Conservation (phyloP, 2,888 invertebrate species). For the Euzophera pinguis region DNA sequence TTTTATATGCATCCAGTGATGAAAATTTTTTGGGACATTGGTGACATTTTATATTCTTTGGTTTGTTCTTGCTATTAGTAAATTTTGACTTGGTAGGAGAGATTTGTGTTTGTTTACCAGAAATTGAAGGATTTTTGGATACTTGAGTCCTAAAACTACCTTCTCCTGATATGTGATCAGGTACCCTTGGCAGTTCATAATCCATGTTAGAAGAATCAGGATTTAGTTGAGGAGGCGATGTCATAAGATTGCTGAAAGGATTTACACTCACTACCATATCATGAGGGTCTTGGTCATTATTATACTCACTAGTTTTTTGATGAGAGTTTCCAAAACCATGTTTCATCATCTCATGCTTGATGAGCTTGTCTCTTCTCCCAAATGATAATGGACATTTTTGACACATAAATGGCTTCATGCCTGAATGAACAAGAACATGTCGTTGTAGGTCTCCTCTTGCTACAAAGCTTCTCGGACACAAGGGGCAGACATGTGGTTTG, state of each 20-base stretch:
- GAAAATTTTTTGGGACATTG: slow-evolving; percentile 74
- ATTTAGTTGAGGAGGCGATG: slow-evolving; percentile 56
- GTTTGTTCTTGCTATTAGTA: slow-evolving; percentile 57
- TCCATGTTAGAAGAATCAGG: slow-evolving; percentile 45
- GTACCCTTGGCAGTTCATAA: slow-evolving; percentile 71
- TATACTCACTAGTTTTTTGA: slow-evolving; percentile 42
- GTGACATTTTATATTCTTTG: slow-evolving; percentile 75
- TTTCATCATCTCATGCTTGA: slow-evolving; percentile 82
- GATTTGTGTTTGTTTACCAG: slow-evolving; percentile 42
- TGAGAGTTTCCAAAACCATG: slow-evolving; percentile 71
- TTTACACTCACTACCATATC: slow-evolving; percentile 82
- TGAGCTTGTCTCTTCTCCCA: slow-evolving; percentile 83
- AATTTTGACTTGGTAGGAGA: slow-evolving; percentile 58
- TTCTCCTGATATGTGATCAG: slow-evolving; percentile 75
- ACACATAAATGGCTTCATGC: slow-evolving; percentile 83
- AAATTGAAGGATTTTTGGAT: slow-evolving; percentile 50
- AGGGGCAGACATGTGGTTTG: slow-evolving; percentile 85
- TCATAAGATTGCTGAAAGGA: slow-evolving; percentile 75
- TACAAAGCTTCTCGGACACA: slow-evolving; percentile 86
- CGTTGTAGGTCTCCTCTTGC: slow-evolving; percentile 83
- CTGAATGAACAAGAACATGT: slow-evolving; percentile 84
- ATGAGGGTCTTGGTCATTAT: slow-evolving; percentile 56
- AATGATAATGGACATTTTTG: slow-evolving; percentile 83
- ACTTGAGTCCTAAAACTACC: slow-evolving; percentile 64
- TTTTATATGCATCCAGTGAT: slow-evolving; percentile 73